A percentile compares a stretch with the other conserved stretches of the same genome.
Conservation (phyloP, 2,888 invertebrate species). For the Thecocarcelia acutangulata region DNA sequence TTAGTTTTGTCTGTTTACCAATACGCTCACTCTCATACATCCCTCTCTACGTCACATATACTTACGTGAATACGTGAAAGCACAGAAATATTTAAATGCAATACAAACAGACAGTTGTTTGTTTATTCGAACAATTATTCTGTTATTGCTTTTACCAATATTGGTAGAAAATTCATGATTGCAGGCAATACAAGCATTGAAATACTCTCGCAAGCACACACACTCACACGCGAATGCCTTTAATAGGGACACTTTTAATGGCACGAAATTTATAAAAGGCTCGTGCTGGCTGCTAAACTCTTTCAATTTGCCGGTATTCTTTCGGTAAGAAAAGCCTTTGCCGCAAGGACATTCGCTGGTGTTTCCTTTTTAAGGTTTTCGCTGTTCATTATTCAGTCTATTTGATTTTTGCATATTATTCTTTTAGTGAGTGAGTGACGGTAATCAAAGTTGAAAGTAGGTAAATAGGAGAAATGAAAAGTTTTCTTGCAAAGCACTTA, state of each 20-base stretch:
- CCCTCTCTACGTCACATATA: conserved; percentile 38
- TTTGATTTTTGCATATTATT: conserved; percentile 14
- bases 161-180: conserved; percentile 46
- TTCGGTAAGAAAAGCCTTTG: conserved; percentile 67
- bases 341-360: conserved; percentile 67
- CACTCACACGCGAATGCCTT: background rate
- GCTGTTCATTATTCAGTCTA: conserved; percentile 5
- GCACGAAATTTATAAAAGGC: conserved; percentile 76
- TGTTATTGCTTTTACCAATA: conserved; percentile 53
- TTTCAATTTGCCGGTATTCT: conserved; percentile 77
- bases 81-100: conserved; percentile 6
- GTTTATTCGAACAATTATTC: background rate
- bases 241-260: background rate
- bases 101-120: conserved; percentile 22
- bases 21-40: background rate
- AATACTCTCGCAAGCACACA: conserved; percentile 25
- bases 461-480: conserved; percentile 39
- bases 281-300: conserved; percentile 71
- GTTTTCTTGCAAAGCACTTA: background rate
- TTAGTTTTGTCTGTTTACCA: background rate
- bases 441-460: conserved; percentile 19
- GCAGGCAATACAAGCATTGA: conserved; percentile 14
- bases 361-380: conserved; percentile 9
- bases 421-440: conserved; percentile 34
- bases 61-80: no score